Conservation (phyloP, 2,797 vertebrate genomes). For the Acanthurus leucopareius region DNA sequence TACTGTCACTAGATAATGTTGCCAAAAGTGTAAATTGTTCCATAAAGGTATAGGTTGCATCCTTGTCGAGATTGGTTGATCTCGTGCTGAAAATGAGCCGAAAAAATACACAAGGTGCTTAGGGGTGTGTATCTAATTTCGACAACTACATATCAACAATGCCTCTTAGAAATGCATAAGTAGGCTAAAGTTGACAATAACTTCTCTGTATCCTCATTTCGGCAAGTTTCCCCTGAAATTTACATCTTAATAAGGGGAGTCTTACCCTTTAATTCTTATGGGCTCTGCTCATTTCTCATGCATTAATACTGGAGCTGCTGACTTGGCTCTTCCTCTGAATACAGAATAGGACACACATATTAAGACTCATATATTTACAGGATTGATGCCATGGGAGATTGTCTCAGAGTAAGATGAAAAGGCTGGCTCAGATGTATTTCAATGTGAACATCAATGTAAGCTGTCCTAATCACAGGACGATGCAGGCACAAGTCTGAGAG, state of each 20-base stretch:
- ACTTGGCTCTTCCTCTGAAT: constrained; percentile 85
- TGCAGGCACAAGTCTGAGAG: constrained; percentile 51
- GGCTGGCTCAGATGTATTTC: constrained; percentile 78
- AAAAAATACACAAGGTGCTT: constrained; percentile 63
- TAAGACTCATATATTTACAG: constrained; percentile 87
- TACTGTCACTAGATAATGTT: constrained; percentile 78
- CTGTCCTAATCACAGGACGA: constrained; percentile 70
- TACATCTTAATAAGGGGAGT: constrained; percentile 88
- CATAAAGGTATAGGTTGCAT: constrained; percentile 65
- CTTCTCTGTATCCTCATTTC: constrained; percentile 83
- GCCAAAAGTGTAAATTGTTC: constrained; percentile 82
- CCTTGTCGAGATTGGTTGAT: constrained; percentile 69
- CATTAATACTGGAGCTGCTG: constrained; percentile 88
- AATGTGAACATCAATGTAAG: constrained; percentile 71
- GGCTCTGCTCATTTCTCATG: constrained; percentile 87
- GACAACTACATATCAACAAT: constrained; percentile 74
- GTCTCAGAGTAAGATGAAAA: constrained; percentile 81
- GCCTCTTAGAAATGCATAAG: constrained; percentile 81
- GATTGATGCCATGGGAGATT: constrained; percentile 85
- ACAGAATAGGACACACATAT: constrained; percentile 86
- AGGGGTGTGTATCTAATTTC: constrained; percentile 73
- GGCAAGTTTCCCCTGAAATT: constrained; percentile 81
- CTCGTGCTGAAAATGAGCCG: constrained; percentile 65
- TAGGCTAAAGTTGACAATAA: constrained; percentile 84
- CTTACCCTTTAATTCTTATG: constrained; percentile 87